These are phyloP conservation scores for Heterodera schachtii DNA, from an alignment of 1,140 invertebrate genomes.

Conservation along the genomic window DNA sequence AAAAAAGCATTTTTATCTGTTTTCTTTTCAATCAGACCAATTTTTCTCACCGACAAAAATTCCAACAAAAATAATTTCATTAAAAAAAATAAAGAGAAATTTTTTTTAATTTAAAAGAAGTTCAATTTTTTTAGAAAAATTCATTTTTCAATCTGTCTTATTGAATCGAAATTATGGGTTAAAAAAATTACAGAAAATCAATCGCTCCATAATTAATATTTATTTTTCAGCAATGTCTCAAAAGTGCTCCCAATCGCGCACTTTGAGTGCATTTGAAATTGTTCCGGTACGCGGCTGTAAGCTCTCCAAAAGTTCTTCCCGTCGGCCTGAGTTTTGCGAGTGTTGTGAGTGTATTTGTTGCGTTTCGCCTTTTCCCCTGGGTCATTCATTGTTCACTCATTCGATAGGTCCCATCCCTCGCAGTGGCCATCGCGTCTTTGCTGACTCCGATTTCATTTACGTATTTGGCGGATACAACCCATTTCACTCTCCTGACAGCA, in stretches of 20 bases:
- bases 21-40: no score
- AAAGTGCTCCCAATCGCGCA: background rate
- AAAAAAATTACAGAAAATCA: no score
- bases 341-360: background rate
- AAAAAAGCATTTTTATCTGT: no score
- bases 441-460: slow-evolving; percentile 36
- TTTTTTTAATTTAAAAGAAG: no score
- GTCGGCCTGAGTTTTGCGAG: slow-evolving; percentile 4
- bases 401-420: slow-evolving; percentile 36
- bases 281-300: background rate
- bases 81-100: no score
- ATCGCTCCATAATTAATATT: no score
- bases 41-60: no score
- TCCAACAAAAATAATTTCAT: no score
- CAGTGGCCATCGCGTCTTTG: slow-evolving; percentile 42
- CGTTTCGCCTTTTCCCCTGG: background rate
- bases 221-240: slow-evolving; percentile 2
- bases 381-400: background rate
- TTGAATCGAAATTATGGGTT: no score
- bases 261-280: background rate
- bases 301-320: background rate
- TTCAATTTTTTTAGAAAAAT: no score
- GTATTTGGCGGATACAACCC: slow-evolving; percentile 40
- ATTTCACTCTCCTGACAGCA: slow-evolving; percentile 12
- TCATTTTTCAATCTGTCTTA: no score